phyloP scores from a whole-genome alignment of 2,888 invertebrate genomes.

The Heterodera filipjevi region DNA sequence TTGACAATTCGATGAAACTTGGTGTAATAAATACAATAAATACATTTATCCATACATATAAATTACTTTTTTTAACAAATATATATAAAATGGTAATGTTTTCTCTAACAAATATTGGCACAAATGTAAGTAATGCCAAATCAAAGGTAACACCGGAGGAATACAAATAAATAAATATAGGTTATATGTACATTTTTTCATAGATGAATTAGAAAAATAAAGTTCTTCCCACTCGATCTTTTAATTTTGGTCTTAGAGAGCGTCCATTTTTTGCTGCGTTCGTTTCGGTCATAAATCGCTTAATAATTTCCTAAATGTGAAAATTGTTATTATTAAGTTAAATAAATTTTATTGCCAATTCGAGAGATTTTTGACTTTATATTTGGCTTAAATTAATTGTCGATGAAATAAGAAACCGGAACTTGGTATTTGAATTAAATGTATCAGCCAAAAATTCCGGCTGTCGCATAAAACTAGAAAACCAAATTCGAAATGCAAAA shows the following conservation, averaged over 20 bases:
- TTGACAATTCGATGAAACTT: no score
- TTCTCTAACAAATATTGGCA: neutral
- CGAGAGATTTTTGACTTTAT: no score
- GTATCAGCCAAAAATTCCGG: no score
- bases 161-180: neutral
- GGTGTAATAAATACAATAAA: no score
- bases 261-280: slow-evolving; percentile 15
- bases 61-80: neutral
- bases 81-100: neutral
- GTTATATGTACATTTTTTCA: neutral
- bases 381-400: no score
- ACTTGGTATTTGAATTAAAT: no score
- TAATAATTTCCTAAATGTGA: slow-evolving; percentile 24
- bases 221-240: slow-evolving; percentile 24
- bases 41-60: neutral
- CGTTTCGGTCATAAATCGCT: slow-evolving; percentile 18
- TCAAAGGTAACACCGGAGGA: neutral
- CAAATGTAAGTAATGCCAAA: slow-evolving; percentile 6
- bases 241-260: slow-evolving; percentile 17
- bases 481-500: no score
- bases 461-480: no score
- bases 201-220: slow-evolving; percentile 22
- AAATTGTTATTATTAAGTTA: neutral
- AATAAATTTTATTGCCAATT: slow-evolving; percentile 15
- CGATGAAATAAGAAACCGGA: no score